Evolutionary conservation across 2,113 vertebrate species (phyloP).

Genomic region (Terrapene triunguis): DNA sequence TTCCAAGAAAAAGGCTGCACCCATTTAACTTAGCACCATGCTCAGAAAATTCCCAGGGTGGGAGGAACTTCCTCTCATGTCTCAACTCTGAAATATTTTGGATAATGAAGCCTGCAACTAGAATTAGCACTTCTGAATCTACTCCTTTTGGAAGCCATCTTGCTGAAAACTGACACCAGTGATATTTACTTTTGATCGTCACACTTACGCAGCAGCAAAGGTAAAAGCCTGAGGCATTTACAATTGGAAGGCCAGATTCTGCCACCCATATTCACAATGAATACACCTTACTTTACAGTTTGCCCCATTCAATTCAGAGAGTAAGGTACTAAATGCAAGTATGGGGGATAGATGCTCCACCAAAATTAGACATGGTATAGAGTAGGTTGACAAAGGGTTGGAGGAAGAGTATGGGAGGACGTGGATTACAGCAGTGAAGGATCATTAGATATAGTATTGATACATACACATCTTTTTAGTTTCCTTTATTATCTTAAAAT

Average conservation of each 20-base stretch:
- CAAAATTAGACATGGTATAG: neutral
- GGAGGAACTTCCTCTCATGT: slow-evolving; percentile 29
- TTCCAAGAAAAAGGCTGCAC: slow-evolving; percentile 56
- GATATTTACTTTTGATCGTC: neutral
- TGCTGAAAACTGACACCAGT: neutral
- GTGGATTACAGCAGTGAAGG: neutral
- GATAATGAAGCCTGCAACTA: slow-evolving; percentile 34
- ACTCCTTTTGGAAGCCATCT: neutral
- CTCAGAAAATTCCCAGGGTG: slow-evolving; percentile 35
- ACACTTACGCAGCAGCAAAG: neutral
- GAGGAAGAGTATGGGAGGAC: neutral
- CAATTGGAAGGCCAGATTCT: neutral
- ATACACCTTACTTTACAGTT: neutral
- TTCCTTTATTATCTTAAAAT: neutral
- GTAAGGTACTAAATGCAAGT: neutral
- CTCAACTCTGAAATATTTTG: slow-evolving; percentile 47
- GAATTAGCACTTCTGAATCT: slow-evolving; percentile 19
- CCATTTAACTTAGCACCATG: slow-evolving; percentile 6
- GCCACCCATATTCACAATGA: neutral
- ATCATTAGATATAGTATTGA: neutral
- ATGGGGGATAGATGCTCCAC: neutral
- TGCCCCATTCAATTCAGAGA: neutral
- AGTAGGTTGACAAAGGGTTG: neutral
- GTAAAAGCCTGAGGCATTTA: neutral
- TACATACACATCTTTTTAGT: neutral